Conservation (phyloP, 2,797 vertebrate genomes). For the Acanthis flammea region DNA sequence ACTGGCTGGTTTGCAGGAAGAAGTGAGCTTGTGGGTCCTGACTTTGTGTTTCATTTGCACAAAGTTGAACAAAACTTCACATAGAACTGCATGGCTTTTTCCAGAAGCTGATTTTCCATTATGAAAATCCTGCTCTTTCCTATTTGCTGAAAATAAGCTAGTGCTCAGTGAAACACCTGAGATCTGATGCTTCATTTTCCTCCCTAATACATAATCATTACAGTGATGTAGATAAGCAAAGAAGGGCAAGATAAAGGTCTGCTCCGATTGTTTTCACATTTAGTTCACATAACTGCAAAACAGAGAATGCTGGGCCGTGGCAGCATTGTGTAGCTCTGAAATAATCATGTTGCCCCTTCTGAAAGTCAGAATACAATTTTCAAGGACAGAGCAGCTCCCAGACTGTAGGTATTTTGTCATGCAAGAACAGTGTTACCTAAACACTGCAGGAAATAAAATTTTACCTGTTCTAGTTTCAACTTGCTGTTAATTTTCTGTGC, state of each 20-base stretch:
- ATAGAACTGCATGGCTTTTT: not conserved
- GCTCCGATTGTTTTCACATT: not conserved
- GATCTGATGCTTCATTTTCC: not conserved
- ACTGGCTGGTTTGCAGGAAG: not conserved
- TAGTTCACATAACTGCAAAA: not conserved
- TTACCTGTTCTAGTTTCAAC: not conserved
- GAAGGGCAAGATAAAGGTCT: not conserved
- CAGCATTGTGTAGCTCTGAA: not conserved
- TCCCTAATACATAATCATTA: not conserved
- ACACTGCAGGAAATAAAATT: not conserved
- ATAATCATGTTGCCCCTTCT: not conserved
- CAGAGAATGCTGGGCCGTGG: not conserved
- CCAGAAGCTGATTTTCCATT: not conserved
- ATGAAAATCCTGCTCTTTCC: not conserved
- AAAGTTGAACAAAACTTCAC: not conserved
- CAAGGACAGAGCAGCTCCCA: not conserved
- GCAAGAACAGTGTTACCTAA: not conserved
- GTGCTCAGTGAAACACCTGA: not conserved
- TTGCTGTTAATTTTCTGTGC: not conserved
- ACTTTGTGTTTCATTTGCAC: not conserved
- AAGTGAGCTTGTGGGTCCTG: not conserved
- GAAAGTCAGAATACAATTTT: not conserved
- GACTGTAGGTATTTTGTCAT: not conserved
- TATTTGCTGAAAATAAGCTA: not conserved
- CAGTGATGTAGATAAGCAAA: not conserved